Evolutionary conservation across 2,797 vertebrate genomes (phyloP), one percentile per base, ranked within the genome.

Genomic region (Chelon labrosus): DNA sequence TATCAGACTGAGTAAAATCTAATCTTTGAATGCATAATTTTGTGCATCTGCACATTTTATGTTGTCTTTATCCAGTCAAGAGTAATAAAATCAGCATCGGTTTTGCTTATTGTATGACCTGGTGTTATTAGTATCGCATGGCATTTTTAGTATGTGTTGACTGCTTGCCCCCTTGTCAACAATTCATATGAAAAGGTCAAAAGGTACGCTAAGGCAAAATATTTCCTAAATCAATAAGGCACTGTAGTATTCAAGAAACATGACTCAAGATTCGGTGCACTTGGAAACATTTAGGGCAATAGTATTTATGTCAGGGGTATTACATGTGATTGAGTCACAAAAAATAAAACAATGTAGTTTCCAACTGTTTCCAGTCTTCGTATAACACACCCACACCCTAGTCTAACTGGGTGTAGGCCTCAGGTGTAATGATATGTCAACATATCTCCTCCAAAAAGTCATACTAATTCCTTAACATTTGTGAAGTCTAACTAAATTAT

Each of bases 81-180:
- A 64, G 4, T 52, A 7, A 70, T 71, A 39, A 84, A 83, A 86
- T 75, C 83, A 88, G 83, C 83, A 10, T 59, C 35, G 12, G 51
- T 56, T 17, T 38, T 71, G 49, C 46, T 63, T 35, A 16, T 46
- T 22, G 22, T 22, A 22, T 22, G 22, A 22, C 1, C 22, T 22
- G 22, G 22, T 22, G 22, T 22, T 22, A 22, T 22, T 22, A 22
- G 22, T 22, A 22, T 22, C 22, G 22, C 22, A 22, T 22, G 22
- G 22, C 12, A 42, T 53, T 64, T 75, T 2, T 14, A 25, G 20
- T 52, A 27, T 39, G n/a, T 53, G 19, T 39, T 11, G 2, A 12
- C 50, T 47, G 31, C 39, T 22, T 61, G 35, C 16, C 10, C 4
- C 1, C 16, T 41, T 44, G 16, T 16, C 7, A 44, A 35, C 13